Evolutionary conservation across 2,113 vertebrate species (phyloP), one percentile per base, ranked within the genome.

Genomic region (Herpetotheres cachinnans): DNA sequence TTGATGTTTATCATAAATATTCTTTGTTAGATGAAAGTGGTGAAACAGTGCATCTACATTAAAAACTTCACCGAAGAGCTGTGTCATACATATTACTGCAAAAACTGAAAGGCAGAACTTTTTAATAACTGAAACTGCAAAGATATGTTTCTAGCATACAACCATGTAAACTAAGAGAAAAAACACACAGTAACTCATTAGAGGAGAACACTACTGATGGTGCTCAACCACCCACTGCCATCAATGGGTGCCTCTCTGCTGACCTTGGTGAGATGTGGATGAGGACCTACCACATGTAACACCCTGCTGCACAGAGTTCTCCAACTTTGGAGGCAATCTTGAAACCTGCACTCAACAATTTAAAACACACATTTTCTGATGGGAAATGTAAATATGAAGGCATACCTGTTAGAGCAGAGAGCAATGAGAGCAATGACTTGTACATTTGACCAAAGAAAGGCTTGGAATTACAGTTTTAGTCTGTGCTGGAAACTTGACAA

Each of bases 241-340:
- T 19, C 58, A n/a, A 6, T 0, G 8, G 16, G 6, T n/a, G 22
- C 50, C 76, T 49, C 80, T 56, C 54, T 59, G 30, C 38, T 80
- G 71, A 59, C 65, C 56, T 25, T 38, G 61, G 34, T 3, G 66
- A 42, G 50, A 38, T 0, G 2, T 3, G 42, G 27, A 62, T 6
- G 30, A n/a, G 38, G 47, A 79, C 0, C 0, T 13, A 42, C 15
- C 29, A 63, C 26, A 20, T 0, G 0, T 6, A 62, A 50, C 2
- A 38, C 16, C 7, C 55, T 42, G 47, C 40, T 54, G n/a, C 74
- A 82, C 40, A n/a, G 21, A 42, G 29, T 18, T 72, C n/a, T 72
- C 54, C 71, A 76, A 1, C 40, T 90, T 72, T 20, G 19, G 40
- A 82, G 21, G n/a, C n/a, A 79, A 34, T 62, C 61, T 22, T 71